Conservation (phyloP, 2,888 invertebrate genomes). For the Ennomos quercinarius region DNA sequence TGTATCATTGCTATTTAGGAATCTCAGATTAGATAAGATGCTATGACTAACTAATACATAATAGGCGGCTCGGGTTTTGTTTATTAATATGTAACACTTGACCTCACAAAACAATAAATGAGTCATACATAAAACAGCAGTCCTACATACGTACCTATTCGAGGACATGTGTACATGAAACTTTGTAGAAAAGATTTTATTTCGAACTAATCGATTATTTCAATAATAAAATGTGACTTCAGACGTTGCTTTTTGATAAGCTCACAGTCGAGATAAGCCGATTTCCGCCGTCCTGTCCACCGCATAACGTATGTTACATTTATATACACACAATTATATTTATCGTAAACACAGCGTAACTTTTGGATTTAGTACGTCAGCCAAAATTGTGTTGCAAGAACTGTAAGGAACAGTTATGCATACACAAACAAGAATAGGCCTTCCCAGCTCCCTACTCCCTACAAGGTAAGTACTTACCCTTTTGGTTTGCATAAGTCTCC, state of each 20-base stretch:
- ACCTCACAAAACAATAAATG: constrained; percentile 76
- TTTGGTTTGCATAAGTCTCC: constrained; percentile 79
- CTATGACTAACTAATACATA: constrained; percentile 23
- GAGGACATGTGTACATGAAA: constrained; percentile 2
- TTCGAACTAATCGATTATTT: background rate
- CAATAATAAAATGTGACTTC: constrained; percentile 4
- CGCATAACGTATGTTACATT: constrained; percentile 32
- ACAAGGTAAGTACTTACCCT: constrained; percentile 66
- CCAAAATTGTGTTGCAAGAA: constrained; percentile 67
- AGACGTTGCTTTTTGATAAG: constrained; percentile 24
- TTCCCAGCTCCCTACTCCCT: constrained; percentile 41
- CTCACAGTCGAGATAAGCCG: constrained; percentile 27
- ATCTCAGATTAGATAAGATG: constrained; percentile 26
- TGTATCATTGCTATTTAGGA: background rate
- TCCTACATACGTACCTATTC: constrained; percentile 26
- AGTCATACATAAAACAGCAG: constrained; percentile 62
- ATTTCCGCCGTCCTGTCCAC: constrained; percentile 24
- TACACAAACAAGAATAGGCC: constrained; percentile 74
- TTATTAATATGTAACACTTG: constrained; percentile 69
- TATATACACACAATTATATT: constrained; percentile 31
- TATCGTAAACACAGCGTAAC: constrained; percentile 29
- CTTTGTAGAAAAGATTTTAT: background rate
- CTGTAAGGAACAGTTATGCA: constrained; percentile 76
- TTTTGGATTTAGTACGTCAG: constrained; percentile 58
- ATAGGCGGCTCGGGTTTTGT: constrained; percentile 52